Evolutionary conservation across 2,797 vertebrate species (phyloP).

Genomic region (Phrynocephalus guinanensis): DNA sequence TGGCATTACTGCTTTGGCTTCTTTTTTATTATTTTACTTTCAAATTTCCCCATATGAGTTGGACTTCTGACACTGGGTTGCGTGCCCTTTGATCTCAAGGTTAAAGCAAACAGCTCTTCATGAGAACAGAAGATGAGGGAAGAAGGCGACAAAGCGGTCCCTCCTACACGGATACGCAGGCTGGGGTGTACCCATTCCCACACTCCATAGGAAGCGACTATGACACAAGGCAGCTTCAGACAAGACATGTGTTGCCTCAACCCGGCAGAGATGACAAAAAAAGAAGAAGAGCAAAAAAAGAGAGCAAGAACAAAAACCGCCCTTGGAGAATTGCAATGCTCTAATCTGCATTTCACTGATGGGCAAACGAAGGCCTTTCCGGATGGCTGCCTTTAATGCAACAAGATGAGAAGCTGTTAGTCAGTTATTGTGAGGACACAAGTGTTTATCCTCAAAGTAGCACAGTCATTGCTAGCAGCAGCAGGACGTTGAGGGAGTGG

Average conservation of each 20-base stretch:
- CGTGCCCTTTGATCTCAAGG: not conserved
- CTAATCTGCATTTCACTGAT: constrained; percentile 11
- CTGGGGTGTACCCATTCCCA: constrained; percentile 6
- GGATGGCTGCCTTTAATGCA: not conserved
- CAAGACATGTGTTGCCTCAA: constrained; percentile 19
- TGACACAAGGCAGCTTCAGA: constrained; percentile 9
- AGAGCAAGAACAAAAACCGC: not conserved
- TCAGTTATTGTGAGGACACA: not conserved
- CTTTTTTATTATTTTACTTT: not conserved
- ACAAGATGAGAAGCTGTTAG: not conserved
- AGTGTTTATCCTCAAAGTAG: not conserved
- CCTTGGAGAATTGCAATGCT: not conserved
- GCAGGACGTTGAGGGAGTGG: no score
- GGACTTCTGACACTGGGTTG: not conserved
- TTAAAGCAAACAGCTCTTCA: constrained; percentile 21
- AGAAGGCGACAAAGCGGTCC: fast-evolving
- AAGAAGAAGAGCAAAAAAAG: not conserved
- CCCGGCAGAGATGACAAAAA: not conserved
- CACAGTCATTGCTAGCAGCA: not conserved
- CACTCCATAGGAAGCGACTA: not conserved
- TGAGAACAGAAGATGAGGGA: not conserved
- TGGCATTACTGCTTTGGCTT: not conserved
- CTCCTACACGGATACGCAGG: not conserved
- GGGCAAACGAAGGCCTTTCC: constrained; percentile 9
- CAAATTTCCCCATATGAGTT: constrained; percentile 24